Evolutionary conservation across 2,113 vertebrate species (phyloP).

Genomic region (Colistium nudipinnis): DNA sequence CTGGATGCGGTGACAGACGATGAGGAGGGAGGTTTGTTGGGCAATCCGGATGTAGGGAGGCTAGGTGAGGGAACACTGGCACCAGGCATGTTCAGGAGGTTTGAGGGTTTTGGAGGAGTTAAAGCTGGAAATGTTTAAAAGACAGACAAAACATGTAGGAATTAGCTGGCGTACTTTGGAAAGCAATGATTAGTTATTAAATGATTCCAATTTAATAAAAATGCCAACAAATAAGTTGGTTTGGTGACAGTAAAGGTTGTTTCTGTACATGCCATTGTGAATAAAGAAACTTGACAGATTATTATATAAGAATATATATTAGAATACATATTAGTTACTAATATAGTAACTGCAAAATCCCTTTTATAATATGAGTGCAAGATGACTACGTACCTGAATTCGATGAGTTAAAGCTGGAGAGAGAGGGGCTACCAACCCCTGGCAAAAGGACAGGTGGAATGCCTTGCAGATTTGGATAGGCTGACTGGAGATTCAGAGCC

Average conservation of each 20-base stretch:
- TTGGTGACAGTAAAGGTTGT: no score
- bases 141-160: slow-evolving; percentile 34
- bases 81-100: slow-evolving; percentile 97
- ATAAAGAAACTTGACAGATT: no score
- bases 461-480: slow-evolving; percentile 94
- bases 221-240: no score
- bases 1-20: slow-evolving; percentile 89
- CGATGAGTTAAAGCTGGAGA: slow-evolving; percentile 96
- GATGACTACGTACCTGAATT: slow-evolving; percentile 92
- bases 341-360: no score
- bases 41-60: slow-evolving; percentile 96
- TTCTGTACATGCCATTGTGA: no score
- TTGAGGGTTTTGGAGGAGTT: slow-evolving; percentile 98
- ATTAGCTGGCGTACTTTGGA: slow-evolving; percentile 30
- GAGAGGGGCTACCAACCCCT: slow-evolving; percentile 95
- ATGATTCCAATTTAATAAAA: not conserved
- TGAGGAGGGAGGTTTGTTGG: slow-evolving; percentile 94
- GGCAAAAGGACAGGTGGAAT: slow-evolving; percentile 97
- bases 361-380: slow-evolving; percentile 17
- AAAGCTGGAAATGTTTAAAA: slow-evolving; percentile 89
- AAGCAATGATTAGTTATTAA: not conserved
- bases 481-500: slow-evolving; percentile 94
- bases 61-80: slow-evolving; percentile 98
- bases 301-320: no score
- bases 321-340: no score